Evolutionary conservation across 2,113 vertebrate genomes (phyloP).

Genomic region (Orycteropus afer): DNA sequence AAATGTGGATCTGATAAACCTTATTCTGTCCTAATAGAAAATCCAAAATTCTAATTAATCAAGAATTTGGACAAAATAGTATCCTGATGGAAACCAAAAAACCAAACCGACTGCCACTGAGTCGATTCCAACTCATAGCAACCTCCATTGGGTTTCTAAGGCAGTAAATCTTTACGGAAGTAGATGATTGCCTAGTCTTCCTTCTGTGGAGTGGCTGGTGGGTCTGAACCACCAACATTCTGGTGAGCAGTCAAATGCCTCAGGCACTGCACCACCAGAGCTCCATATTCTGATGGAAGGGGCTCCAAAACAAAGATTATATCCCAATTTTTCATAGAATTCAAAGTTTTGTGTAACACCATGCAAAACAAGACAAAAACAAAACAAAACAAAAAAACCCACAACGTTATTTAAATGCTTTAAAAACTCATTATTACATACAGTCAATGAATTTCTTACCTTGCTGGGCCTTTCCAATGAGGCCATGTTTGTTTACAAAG

Average conservation of each 20-base stretch:
- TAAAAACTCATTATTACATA: not conserved
- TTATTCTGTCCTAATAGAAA: not conserved
- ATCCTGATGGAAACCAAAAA: too few relatives aligned
- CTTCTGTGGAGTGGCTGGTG: too few relatives aligned
- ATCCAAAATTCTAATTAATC: not conserved
- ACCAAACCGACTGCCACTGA: too few relatives aligned
- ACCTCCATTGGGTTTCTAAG: too few relatives aligned
- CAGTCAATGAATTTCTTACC: slow-evolving; percentile 84
- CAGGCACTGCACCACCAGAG: too few relatives aligned
- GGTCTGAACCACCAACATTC: too few relatives aligned
- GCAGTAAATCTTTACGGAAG: too few relatives aligned
- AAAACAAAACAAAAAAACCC: not conserved
- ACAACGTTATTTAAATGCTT: not conserved
- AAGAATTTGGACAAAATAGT: not conserved
- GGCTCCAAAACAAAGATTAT: not conserved
- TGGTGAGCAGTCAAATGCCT: too few relatives aligned
- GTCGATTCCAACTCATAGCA: too few relatives aligned
- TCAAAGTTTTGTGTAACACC: not conserved
- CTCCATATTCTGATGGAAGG: not conserved
- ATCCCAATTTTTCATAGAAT: not conserved
- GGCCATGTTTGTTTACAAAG: slow-evolving; percentile 98
- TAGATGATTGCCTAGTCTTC: too few relatives aligned
- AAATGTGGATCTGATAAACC: not conserved
- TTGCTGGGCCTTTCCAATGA: slow-evolving; percentile 95
- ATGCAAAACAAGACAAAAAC: not conserved